Base-by-base conservation (phyloP, 1,140 invertebrate genomes). In the Macrotrachela quadricornifera region DNA sequence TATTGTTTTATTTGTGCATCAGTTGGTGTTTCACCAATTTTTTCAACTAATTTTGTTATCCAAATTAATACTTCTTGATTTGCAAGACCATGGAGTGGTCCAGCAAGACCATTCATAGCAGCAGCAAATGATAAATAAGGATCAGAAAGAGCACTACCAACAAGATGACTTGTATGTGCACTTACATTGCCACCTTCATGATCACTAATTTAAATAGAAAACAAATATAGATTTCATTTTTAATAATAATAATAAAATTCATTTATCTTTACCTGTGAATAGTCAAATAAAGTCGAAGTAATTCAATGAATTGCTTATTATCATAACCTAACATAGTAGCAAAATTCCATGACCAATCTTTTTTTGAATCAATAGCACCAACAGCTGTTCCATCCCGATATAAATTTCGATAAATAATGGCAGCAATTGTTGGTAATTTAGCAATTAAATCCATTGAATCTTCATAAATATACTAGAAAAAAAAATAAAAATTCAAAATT, bases 401-500 rank as follows among this genome's bases (percentile, higher is more conserved):
- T 17, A 83, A 74, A 65, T 90, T 90, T 59, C 81, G 76, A 68
- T 95, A 95, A 57, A 96, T 94, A 6, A 85, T 85, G 1, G 90
- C 85, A 11, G 90, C 87, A 16, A 95, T 78, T 17, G 85, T 85
- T 0, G 87, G 86, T 58, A 95, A 69, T 69, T 95, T 95, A 39
- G 88, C 88, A 65, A 95, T 90, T 58, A 95, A 71, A 70, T 92
- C 84, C 83, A 95, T 88, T 16, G 83, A 76, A 68, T 96, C 90
- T 72, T 95, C 87, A 69, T 85, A 92, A 1, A 78, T 75, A 57
- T 75, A 75, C n/a, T 16, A 18, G 21, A 14, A 52, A 36, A 44
- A 46, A 13, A 45, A 16, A 46, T 48, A 38, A 44, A n/a, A 51
- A 46, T 44, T 46, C 10, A 10, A 15, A 18, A 15, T 17, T 42